A percentile compares a stretch with the other conserved stretches of the same genome.
These are phyloP conservation scores for Simalia tracyae DNA, from an alignment of 2,797 vertebrate species.

Conservation along the genomic window DNA sequence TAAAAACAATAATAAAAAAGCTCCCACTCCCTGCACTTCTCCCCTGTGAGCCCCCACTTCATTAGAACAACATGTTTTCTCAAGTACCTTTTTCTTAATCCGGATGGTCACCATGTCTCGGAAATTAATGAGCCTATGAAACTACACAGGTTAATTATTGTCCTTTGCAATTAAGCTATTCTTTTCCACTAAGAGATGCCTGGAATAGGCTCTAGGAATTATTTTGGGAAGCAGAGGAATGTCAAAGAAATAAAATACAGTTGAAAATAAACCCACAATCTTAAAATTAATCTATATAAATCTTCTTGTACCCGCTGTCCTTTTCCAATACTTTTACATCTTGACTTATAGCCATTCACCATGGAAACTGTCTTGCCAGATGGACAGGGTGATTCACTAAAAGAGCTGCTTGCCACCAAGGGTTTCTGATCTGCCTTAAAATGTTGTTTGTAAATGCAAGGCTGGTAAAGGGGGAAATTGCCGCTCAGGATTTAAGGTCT, in stretches of 20 bases:
- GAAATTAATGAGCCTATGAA: slow-evolving; percentile 1
- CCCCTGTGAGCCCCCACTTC: neutral
- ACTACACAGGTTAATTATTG: slow-evolving; percentile 10
- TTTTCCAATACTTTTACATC: neutral
- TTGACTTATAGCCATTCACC: neutral
- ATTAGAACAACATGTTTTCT: neutral
- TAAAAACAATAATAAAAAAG: neutral
- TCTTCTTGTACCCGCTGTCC: neutral
- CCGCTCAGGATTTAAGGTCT: neutral
- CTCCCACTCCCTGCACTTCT: neutral
- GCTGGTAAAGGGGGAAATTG: neutral
- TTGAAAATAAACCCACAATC: neutral
- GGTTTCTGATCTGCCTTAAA: neutral
- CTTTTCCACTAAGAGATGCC: neutral
- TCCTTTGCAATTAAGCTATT: slow-evolving; percentile 24
- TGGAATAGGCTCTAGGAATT: neutral
- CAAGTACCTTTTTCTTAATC: neutral
- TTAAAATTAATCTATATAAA: neutral
- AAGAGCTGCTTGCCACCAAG: neutral
- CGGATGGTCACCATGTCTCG: neutral
- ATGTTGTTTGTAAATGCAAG: neutral
- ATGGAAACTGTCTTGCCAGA: neutral
- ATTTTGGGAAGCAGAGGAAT: neutral
- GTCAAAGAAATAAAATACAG: neutral
- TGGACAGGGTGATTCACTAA: neutral